Base-by-base conservation (phyloP, 2,113 vertebrate genomes). In the Maccullochella peelii region DNA sequence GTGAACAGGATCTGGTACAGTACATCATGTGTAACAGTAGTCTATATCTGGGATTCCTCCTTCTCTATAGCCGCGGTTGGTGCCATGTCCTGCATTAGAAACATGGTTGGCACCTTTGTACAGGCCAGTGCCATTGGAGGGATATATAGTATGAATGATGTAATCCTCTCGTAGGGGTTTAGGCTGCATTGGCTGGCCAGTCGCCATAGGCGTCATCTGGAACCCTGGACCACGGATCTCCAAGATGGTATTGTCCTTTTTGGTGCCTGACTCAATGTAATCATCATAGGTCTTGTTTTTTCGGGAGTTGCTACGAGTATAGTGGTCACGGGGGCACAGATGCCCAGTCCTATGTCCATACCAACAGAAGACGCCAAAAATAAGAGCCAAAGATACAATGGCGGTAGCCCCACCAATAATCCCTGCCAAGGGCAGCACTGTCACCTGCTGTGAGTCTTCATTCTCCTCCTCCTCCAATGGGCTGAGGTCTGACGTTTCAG, bases 191-290 rank as follows among this genome's bases (percentile, higher is more conserved):
- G 91, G 94, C 88, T 96, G 96, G 6, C 96, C 96, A 87, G 96
- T 95, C 9, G 96, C 93, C 94, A 96, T 95, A 6, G 97, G 97
- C 16, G 97, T 96, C 97, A 98, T 98, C 90, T 98, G 97, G 50
- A 98, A 95, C 18, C 97, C 96, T 0, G 97, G 96, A 21, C 97
- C 95, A 6, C 94, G 95, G 83, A 98, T 97, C 88, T 98, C 97
- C 86, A 98, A 92, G 72, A 98, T 98, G 73, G 96, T 97, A 81
- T 96, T 98, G 83, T 98, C 97, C 90, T 98, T 98, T 93, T 98
- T 98, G 78, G 97, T 98, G 84, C 97, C 97, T 0, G 97, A 97
- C 88, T 98, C 97, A 72, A 98, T 93, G 42, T 98, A 98, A 89
- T 97, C 97, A 2, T 97, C 97, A 79, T 96, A 96, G 82, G 86